Base-by-base conservation (phyloP, 2,797 vertebrate species). In the Echeneis naucrates region DNA sequence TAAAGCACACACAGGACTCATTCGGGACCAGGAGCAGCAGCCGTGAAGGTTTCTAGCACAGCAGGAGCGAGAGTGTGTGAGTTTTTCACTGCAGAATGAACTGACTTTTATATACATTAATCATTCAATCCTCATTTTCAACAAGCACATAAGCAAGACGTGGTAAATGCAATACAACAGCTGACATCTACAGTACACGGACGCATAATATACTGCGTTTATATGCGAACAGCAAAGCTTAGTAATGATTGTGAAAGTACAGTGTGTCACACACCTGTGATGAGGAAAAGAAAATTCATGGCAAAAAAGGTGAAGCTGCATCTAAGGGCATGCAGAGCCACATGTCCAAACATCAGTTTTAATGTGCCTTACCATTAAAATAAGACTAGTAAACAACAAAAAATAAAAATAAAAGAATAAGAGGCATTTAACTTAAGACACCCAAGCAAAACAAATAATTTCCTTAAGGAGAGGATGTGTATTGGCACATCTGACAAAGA, bases 401-500 rank as follows among this genome's bases (percentile, higher is more conserved):
- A 24, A 71, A n/a, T n/a, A n/a, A n/a, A n/a, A n/a, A n/a, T n/a
- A n/a, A n/a, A n/a, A n/a, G n/a, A n/a, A n/a, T n/a, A n/a, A 74
- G 32, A 89, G 88, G 84, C 87, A 89, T 80, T 78, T 12, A 72
- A 86, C 58, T 81, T 89, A 92, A 91, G 89, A 92, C 88, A 89
- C 47, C 79, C 55, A 67, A 83, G 66, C 73, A 80, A 66, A 78
- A 62, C 55, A 52, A 58, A 14, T 19, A 19, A 19, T 19, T 63
- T 74, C 65, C 66, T 80, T 78, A 72, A 85, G 80, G 77, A 86
- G 57, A 87, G 75, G 82, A 88, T 86, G 80, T 51, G 78, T 89
- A 65, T 91, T 90, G 91, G 93, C 93, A 93, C 92, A 89, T 92
- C 84, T 89, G 90, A 86, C 78, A 67, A 85, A 81, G 83, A 72